phyloP scores from a whole-genome alignment of 2,888 invertebrate genomes.

The Drosophila pegasa region DNA sequence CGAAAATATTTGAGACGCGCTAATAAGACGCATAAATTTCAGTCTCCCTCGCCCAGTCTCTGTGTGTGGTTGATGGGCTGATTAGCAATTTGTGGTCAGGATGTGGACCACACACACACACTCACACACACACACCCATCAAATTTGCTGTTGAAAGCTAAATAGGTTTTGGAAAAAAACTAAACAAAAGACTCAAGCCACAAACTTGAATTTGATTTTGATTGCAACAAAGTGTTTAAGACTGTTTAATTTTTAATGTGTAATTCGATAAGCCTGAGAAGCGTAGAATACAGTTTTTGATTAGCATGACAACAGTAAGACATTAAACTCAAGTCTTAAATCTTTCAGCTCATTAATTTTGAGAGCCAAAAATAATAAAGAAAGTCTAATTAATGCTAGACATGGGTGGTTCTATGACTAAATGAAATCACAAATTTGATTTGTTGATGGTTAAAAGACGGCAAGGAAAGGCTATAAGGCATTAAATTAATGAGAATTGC shows the following conservation, averaged over 20 bases:
- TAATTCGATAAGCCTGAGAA: conserved; percentile 14
- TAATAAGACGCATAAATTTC: conserved; percentile 73
- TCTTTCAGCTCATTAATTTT: not conserved
- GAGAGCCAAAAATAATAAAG: not conserved
- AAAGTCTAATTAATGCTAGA: not conserved
- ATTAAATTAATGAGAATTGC: not conserved
- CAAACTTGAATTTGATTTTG: conserved; percentile 39
- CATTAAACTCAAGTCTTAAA: not conserved
- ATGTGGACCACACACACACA: conserved; percentile 64
- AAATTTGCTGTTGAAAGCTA: conserved; percentile 53
- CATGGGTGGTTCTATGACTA: not conserved
- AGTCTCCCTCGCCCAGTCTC: conserved; percentile 15
- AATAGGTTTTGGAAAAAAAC: conserved; percentile 20
- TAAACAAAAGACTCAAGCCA: conserved; percentile 53
- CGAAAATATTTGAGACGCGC: conserved; percentile 69
- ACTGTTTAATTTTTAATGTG: not conserved
- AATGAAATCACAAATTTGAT: not conserved
- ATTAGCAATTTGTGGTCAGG: conserved; percentile 71
- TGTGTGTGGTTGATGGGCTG: conserved; percentile 53
- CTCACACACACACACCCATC: conserved; percentile 21
- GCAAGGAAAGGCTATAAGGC: too few relatives aligned
- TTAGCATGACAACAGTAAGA: conserved; percentile 9
- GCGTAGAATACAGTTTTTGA: not conserved
- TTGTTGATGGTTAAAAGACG: not conserved
- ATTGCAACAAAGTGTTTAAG: conserved; percentile 1